Conservation (phyloP, 2,797 vertebrate genomes). For the Phataginus tetradactyla region DNA sequence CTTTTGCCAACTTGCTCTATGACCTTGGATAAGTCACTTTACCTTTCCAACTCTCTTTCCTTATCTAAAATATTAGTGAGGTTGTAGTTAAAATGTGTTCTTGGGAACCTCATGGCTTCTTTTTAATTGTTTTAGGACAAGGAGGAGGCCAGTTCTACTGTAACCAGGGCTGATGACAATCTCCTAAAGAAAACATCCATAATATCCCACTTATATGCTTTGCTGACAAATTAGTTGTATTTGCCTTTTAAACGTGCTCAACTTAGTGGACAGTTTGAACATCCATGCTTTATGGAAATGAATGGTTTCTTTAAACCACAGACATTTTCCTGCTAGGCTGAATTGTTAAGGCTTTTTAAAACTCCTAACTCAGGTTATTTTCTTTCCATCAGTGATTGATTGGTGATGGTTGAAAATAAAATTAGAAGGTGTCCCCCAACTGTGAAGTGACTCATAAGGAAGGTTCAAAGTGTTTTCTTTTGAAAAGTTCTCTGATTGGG, state of each 20-base stretch:
- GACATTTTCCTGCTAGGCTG: constrained; percentile 20
- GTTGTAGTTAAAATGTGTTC: not conserved
- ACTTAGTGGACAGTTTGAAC: not conserved
- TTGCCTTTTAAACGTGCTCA: constrained; percentile 40
- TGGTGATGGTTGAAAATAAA: constrained; percentile 72
- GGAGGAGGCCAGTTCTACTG: not conserved
- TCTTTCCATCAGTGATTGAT: constrained; percentile 59
- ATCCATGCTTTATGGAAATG: constrained; percentile 42
- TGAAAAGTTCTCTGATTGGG: constrained; percentile 65
- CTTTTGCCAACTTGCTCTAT: not conserved
- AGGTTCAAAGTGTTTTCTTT: constrained; percentile 61
- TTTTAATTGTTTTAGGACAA: not conserved
- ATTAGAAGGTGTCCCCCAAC: constrained; percentile 67
- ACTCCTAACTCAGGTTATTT: constrained; percentile 50
- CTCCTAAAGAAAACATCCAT: not conserved
- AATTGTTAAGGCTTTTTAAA: constrained; percentile 52
- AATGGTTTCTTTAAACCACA: constrained; percentile 39
- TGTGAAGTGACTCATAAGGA: constrained; percentile 75
- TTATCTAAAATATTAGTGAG: not conserved
- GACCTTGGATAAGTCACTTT: not conserved
- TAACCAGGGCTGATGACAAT: not conserved
- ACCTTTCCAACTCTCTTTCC: not conserved
- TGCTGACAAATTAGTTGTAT: not conserved
- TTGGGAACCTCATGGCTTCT: not conserved
- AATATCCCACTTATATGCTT: constrained; percentile 1